Evolutionary conservation across 2,113 vertebrate genomes (phyloP), one percentile per base, ranked within the genome.

Genomic region (Tinamus guttatus): DNA sequence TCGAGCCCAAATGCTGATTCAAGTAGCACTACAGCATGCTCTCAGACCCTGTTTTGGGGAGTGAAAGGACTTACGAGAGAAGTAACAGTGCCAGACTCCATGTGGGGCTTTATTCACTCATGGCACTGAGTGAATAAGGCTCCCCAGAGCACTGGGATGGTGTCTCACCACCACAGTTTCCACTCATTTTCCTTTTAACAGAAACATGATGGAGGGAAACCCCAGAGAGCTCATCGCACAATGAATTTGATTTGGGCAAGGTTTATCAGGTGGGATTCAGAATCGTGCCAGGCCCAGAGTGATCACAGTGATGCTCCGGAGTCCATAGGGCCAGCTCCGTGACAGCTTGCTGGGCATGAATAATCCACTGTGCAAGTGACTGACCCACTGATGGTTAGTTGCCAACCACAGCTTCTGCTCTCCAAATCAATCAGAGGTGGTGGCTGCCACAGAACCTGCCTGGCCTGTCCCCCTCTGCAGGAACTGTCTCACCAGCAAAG

Each of bases 381-480:
- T 3, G 12, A 25, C 14, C 19, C 47, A 38, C 24, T 38, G 76
- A 88, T 32, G 40, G 10, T 19, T n/a, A 40, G 9, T 1, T 62
- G 14, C 36, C 70, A 34, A 49, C 30, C 34, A 10, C 27, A 65
- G 17, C 43, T 85, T 73, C 63, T 64, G 69, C 64, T 78, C 56
- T 77, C 59, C 47, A 54, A 7, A 60, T 69, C 27, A 43, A 11
- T 56, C 24, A 58, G 2, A 74, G 28, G 54, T 24, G 54, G 25
- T 32, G 5, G 10, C 45, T 28, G 28, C 28, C 83, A 27, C 0
- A 0, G 36, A 40, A 54, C 9, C 28, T 78, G 43, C 16, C 14
- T 9, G 3, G 32, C 30, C 43, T 43, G 11, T 27, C 49, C 76
- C 13, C 49, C 43, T 45, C 38, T 32, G 30, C 22, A 81, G 15